Evolutionary conservation across 2,888 invertebrate genomes (phyloP), one percentile per base, ranked within the genome.

Genomic region (Nymphalis urticae): DNA sequence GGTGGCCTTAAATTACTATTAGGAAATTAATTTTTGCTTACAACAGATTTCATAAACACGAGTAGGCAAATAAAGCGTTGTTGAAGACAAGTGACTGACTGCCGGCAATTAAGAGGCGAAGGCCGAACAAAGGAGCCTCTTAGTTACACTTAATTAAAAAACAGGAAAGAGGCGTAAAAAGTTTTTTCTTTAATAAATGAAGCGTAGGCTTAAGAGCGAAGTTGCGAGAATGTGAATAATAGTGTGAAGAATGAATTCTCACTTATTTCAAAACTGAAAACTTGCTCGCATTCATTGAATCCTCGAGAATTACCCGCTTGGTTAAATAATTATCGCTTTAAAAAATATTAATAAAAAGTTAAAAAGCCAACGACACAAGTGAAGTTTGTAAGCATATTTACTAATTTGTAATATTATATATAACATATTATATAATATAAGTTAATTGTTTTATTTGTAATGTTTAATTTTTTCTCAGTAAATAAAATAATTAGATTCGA

Each of bases 121-220:
- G 80, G 78, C 78, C 79, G 77, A 85, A 87, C 84, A 87, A 88
- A 85, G 84, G 84, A 80, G 82, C 82, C 87, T 85, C 85, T 87
- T 87, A 85, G 86, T 85, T 87, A 85, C 82, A 87, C 86, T 88
- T 89, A 89, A 89, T 89, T 89, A 89, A 89, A 88, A 88, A 87
- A 82, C 81, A 81, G 80, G 79, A 81, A 81, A 79, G 77, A 78
- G 77, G 76, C 68, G 65, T 64, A 67, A 69, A 71, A 66, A 65
- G 60, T 66, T 68, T 64, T 71, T 72, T 66, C 47, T 50, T 69
- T 64, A 64, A 70, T 65, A 67, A 67, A 71, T 67, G 64, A 51
- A 51, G 54, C 48, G 50, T 36, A 48, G 60, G 65, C 50, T 59
- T 69, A 42, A 64, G 68, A 64, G 70, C 54, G 67, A 66, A 68